phyloP scores from a whole-genome alignment of 2,888 invertebrate species.

The Tetramorium bicarinatum region DNA sequence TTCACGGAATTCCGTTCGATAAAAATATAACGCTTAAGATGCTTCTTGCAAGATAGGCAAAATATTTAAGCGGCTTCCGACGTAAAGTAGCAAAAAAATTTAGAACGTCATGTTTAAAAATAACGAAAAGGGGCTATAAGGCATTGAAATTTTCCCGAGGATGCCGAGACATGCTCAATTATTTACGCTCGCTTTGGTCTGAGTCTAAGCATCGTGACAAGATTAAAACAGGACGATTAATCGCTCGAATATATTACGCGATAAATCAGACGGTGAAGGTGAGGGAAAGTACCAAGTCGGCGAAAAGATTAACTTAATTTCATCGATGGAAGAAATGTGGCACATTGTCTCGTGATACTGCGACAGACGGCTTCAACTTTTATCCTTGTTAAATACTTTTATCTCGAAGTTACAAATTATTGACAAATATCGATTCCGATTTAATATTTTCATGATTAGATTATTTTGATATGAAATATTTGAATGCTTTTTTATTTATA shows the following conservation, averaged over 20 bases:
- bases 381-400: slow-evolving; percentile 3
- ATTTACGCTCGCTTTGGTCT: slow-evolving; percentile 26
- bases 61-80: slow-evolving; percentile 16
- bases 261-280: slow-evolving; percentile 44
- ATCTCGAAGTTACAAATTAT: slow-evolving; percentile 16
- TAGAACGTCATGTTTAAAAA: slow-evolving; percentile 13
- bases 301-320: slow-evolving; percentile 53
- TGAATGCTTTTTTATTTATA: background rate
- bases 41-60: slow-evolving; percentile 3
- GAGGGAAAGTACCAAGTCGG: slow-evolving; percentile 36
- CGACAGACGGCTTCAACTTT: background rate
- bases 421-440: background rate
- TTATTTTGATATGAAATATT: background rate
- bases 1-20: background rate
- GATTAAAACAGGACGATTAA: slow-evolving; percentile 46
- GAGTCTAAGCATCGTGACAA: slow-evolving; percentile 17
- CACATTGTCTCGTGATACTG: background rate
- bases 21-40: slow-evolving; percentile 11
- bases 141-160: slow-evolving; percentile 1
- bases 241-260: slow-evolving; percentile 36
- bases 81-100: background rate
- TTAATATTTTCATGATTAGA: background rate
- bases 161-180: slow-evolving; percentile 25
- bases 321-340: slow-evolving; percentile 13
- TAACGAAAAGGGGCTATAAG: background rate